Evolutionary conservation across 2,797 vertebrate genomes (phyloP), one percentile per base, ranked within the genome.

Genomic region (Novumbra hubbsi): DNA sequence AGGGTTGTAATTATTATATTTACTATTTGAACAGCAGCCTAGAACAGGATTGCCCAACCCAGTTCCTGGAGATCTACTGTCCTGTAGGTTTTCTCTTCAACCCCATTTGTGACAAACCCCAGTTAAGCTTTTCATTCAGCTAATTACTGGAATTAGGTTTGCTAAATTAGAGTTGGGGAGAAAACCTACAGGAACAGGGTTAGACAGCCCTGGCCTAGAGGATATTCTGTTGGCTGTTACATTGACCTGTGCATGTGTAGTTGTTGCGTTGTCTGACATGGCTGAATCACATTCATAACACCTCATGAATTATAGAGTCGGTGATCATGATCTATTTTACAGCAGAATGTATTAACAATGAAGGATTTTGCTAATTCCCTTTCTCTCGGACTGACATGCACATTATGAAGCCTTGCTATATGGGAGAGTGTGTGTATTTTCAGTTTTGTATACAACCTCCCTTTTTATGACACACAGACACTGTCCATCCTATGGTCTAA

Each of bases 391-490:
- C 69, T 70, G 74, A 82, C 77, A 78, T 12, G 48, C 87, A 85
- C 88, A 89, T 38, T 63, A 38, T 66, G 49, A 69, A 50, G 16
- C 63, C 5, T 80, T 55, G 74, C 82, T 81, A 48, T 71, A n/a
- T 77, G 76, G 45, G 41, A 24, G 34, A 17, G 4, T 63, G 72
- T 21, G 50, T 67, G 74, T 82, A 78, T 79, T 67, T 92, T 82
- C 90, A 89, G 90, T 76, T 90, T 83, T 67, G 91, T 89, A 90
- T 89, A 86, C 78, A 21, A 38, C 12, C 66, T 55, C n/a, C 0
- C 9, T 27, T 27, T 70, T 50, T 45, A 60, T 64, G 16, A 28
- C 52, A 27, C 8, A 41, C 7, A 19, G 1, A 57, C 27, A 45
- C 49, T 3, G 65, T 11, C 12, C 5, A 24, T n/a, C 12, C 19